A percentile compares a stretch with the other conserved stretches of the same genome.
Evolutionary conservation across 2,113 vertebrate species (phyloP).

Genomic region (Alethe castanea): DNA sequence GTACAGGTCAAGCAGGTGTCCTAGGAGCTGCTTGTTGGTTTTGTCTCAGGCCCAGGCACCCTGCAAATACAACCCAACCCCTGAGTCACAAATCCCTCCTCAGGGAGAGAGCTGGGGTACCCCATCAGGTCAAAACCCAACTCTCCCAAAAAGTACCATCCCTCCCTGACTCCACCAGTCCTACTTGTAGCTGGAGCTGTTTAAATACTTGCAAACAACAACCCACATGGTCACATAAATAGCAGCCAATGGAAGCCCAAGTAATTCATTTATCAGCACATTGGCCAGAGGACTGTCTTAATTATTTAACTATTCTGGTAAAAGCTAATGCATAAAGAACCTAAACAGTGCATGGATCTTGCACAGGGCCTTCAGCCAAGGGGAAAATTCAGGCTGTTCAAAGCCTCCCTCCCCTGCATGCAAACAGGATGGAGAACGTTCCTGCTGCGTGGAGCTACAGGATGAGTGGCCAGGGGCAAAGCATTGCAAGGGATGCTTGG

Average conservation of each 20-base stretch:
- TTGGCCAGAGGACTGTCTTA: not conserved
- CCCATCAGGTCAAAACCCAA: not conserved
- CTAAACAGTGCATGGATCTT: not conserved
- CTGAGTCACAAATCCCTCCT: not conserved
- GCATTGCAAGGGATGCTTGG: not conserved
- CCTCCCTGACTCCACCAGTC: not conserved
- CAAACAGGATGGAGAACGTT: not conserved
- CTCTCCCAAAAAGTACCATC: not conserved
- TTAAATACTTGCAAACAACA: not conserved
- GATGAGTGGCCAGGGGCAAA: not conserved
- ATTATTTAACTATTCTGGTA: slow-evolving; percentile 58
- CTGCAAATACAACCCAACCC: not conserved
- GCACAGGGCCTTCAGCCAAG: slow-evolving; percentile 3
- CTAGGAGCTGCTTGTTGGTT: not conserved
- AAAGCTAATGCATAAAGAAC: slow-evolving; percentile 50
- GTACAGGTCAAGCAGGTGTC: slow-evolving; percentile 41
- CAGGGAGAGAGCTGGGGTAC: not conserved
- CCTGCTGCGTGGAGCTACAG: not conserved
- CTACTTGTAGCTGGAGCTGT: not conserved
- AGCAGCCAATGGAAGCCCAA: not conserved
- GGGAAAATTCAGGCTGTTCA: not conserved
- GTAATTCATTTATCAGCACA: slow-evolving; percentile 9
- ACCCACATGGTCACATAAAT: not conserved
- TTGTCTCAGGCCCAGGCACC: not conserved
- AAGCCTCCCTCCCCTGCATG: slow-evolving; percentile 4